Conservation (phyloP, 2,888 invertebrate species). For the Microplitis manilae region DNA sequence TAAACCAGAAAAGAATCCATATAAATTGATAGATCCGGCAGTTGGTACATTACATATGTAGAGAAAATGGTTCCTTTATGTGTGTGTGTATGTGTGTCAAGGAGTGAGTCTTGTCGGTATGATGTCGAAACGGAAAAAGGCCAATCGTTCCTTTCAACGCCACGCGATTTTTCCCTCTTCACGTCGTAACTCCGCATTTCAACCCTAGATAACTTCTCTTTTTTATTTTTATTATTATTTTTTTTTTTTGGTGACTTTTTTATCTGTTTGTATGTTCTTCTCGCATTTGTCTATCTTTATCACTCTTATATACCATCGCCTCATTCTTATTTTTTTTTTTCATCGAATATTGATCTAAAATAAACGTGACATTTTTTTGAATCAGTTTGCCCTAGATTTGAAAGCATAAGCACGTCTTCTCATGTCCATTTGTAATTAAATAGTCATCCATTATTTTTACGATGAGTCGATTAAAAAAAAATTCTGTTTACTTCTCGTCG, state of each 20-base stretch:
- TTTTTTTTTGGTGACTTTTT: background rate
- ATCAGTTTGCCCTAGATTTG: slow-evolving; percentile 11
- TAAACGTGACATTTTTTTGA: slow-evolving; percentile 43
- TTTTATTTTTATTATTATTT: slow-evolving; percentile 5
- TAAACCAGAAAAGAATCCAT: slow-evolving; percentile 1
- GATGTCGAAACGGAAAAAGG: slow-evolving; percentile 17
- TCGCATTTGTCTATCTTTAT: background rate
- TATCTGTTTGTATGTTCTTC: background rate
- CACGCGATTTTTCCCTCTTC: background rate
- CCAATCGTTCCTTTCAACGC: slow-evolving; percentile 7
- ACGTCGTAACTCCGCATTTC: background rate
- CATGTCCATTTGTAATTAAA: slow-evolving; percentile 39
- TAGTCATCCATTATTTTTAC: slow-evolving; percentile 34
- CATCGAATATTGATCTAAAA: slow-evolving; percentile 38
- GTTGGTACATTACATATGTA: slow-evolving; percentile 1
- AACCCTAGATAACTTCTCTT: background rate
- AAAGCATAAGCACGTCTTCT: slow-evolving; percentile 33
- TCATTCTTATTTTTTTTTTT: slow-evolving; percentile 3
- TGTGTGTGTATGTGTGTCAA: background rate
- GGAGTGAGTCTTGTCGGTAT: no score
- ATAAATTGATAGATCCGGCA: background rate
- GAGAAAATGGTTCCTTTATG: background rate
- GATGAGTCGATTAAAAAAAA: background rate
- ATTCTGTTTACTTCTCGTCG: no score
- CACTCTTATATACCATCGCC: background rate